Conservation (phyloP, 2,113 vertebrate species). For the Panthera uncia region DNA sequence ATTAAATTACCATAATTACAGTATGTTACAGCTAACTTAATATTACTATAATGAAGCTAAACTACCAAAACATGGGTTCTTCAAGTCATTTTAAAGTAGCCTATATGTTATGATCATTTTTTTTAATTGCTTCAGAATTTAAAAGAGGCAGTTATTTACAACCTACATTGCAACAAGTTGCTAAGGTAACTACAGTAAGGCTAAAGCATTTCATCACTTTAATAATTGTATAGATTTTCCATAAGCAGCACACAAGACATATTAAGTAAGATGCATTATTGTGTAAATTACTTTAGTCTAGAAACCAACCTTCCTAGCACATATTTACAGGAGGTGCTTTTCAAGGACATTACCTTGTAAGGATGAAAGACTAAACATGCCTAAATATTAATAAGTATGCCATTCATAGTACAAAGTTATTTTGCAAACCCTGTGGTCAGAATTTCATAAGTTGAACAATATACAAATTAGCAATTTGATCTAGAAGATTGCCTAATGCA, state of each 20-base stretch:
- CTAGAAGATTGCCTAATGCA: background rate
- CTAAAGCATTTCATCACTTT: slow-evolving; percentile 29
- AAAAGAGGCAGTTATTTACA: slow-evolving; percentile 64
- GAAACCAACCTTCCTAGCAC: background rate
- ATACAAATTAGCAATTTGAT: slow-evolving; percentile 51
- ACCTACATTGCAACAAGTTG: slow-evolving; percentile 54
- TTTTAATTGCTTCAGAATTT: slow-evolving; percentile 24
- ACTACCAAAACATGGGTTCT: slow-evolving; percentile 45
- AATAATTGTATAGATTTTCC: slow-evolving; percentile 65
- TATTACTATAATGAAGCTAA: slow-evolving; percentile 11
- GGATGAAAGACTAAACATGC: background rate
- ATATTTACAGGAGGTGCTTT: slow-evolving; percentile 38
- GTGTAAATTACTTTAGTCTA: slow-evolving; percentile 33
- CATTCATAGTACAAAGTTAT: slow-evolving; percentile 2
- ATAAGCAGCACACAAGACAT: slow-evolving; percentile 14
- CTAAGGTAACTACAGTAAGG: slow-evolving; percentile 54
- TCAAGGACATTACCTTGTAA: slow-evolving; percentile 48
- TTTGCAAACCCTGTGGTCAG: background rate
- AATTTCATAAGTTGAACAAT: slow-evolving; percentile 52
- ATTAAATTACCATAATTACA: background rate
- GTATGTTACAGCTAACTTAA: background rate
- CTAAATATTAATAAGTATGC: slow-evolving; percentile 61
- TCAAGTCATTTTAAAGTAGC: slow-evolving; percentile 21
- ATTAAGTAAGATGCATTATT: slow-evolving; percentile 59
- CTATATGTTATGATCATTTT: slow-evolving; percentile 22